Conservation (phyloP, 1,140 invertebrate species). For the Gonatopus flavifemur region DNA sequence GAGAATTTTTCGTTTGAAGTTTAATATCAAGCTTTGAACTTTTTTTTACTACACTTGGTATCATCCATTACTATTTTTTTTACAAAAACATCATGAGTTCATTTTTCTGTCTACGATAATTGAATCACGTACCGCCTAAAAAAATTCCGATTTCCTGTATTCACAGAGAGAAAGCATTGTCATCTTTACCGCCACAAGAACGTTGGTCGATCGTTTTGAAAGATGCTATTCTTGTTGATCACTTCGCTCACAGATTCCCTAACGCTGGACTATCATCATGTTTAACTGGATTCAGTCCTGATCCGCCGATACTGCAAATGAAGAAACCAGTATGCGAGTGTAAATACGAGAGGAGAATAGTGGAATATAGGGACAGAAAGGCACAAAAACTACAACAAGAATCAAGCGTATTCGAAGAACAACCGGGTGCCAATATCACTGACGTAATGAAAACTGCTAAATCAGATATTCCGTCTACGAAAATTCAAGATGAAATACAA, state of each 20-base stretch:
- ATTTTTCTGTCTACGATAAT: too few species aligned
- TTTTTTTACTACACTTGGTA: too few species aligned
- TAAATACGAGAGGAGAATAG: slow-evolving; percentile 40
- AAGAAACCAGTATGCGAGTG: slow-evolving; percentile 47
- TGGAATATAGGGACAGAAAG: slow-evolving; percentile 34
- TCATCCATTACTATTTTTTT: too few species aligned
- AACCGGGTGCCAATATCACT: too few species aligned
- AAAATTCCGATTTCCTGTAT: too few species aligned
- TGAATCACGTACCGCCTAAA: too few species aligned
- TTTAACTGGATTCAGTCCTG: neutral
- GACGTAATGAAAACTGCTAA: neutral
- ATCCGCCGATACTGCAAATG: slow-evolving; percentile 14
- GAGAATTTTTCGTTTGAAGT: too few species aligned
- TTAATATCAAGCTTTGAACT: too few species aligned
- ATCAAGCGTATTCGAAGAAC: slow-evolving; percentile 28
- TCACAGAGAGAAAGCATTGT: slow-evolving; percentile 8
- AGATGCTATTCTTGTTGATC: slow-evolving; percentile 28
- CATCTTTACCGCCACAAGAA: slow-evolving; percentile 13
- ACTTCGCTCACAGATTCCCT: slow-evolving; percentile 26
- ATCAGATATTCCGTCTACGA: neutral
- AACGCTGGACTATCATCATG: neutral
- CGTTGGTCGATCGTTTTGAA: slow-evolving; percentile 24
- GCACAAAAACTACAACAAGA: slow-evolving; percentile 21
- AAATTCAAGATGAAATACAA: neutral
- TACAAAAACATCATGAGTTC: too few species aligned